Evolutionary conservation across 1,140 invertebrate genomes (phyloP).

Genomic region (Drosophila lowei): DNA sequence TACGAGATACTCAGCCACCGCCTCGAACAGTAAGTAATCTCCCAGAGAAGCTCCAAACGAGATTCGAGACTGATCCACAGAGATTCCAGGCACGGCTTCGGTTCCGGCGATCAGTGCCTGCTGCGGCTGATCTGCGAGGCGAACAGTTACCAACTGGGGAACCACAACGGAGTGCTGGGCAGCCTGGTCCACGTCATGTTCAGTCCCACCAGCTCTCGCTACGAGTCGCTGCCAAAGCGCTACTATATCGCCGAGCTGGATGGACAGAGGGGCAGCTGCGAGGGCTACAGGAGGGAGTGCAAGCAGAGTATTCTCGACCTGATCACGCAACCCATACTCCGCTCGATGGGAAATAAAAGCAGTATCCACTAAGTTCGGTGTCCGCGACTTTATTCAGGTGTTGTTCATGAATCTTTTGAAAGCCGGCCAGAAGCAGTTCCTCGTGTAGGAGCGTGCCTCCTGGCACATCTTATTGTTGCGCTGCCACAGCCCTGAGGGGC

Average conservation of each 20-base stretch:
- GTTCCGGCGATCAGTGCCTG: conserved; percentile 56
- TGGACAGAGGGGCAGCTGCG: conserved; percentile 69
- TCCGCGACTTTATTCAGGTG: conserved; percentile 32
- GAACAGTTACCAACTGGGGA: conserved; percentile 53
- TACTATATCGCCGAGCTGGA: conserved; percentile 85
- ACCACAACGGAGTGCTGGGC: conserved; percentile 72
- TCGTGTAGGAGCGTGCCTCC: conserved; percentile 42
- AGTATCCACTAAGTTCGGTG: conserved; percentile 5
- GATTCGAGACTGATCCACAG: not conserved
- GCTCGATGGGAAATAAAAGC: conserved; percentile 19
- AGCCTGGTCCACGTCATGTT: conserved; percentile 72
- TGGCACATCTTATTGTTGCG: conserved; percentile 36
- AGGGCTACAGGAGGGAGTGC: conserved; percentile 69
- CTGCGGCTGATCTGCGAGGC: conserved; percentile 77
- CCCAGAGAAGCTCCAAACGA: too few species aligned
- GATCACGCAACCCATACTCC: conserved; percentile 52
- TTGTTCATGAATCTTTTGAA: conserved; percentile 67
- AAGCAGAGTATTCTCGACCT: conserved; percentile 58
- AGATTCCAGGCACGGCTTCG: conserved; percentile 57
- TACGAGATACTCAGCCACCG: conserved; percentile 61
- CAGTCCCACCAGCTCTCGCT: conserved; percentile 85
- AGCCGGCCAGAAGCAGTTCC: conserved; percentile 59
- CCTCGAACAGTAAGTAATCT: conserved; percentile 54
- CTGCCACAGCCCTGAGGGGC: conserved; percentile 18
- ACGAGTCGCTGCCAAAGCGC: conserved; percentile 84